phyloP scores from a whole-genome alignment of 2,888 invertebrate genomes.

The Noctua janthe region DNA sequence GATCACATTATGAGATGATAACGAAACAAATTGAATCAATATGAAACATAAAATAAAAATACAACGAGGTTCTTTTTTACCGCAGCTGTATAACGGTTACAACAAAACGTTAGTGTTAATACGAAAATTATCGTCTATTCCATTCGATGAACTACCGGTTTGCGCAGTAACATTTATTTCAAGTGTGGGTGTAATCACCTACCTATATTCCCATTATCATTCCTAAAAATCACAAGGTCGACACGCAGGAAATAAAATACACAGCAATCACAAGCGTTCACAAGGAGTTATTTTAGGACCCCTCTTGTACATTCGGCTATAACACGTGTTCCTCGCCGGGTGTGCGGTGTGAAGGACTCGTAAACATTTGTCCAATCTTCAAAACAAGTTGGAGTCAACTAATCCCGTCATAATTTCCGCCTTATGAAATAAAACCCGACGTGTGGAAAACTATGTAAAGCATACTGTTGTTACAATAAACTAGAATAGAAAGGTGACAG shows the following conservation, averaged over 20 bases:
- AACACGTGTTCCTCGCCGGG: slow-evolving; percentile 63
- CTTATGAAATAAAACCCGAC: slow-evolving; percentile 46
- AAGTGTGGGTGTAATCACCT: slow-evolving; percentile 31
- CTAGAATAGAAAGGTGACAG: slow-evolving; percentile 70
- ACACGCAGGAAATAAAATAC: slow-evolving; percentile 52
- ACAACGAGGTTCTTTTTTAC: background rate
- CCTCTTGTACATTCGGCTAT: slow-evolving; percentile 55
- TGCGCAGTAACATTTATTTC: slow-evolving; percentile 14
- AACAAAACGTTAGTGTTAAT: slow-evolving; percentile 15
- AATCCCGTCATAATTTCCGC: slow-evolving; percentile 59
- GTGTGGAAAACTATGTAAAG: slow-evolving; percentile 36
- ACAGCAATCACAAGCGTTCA: slow-evolving; percentile 52
- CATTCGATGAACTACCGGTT: slow-evolving; percentile 22
- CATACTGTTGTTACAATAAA: slow-evolving; percentile 57
- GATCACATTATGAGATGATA: slow-evolving; percentile 24
- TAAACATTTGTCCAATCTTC: slow-evolving; percentile 63
- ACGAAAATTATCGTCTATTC: slow-evolving; percentile 11
- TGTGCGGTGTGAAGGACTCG: slow-evolving; percentile 61
- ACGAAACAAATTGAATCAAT: slow-evolving; percentile 25
- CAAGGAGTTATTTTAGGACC: slow-evolving; percentile 65
- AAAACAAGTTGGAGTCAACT: slow-evolving; percentile 45
- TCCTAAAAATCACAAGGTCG: slow-evolving; percentile 59
- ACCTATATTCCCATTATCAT: slow-evolving; percentile 38
- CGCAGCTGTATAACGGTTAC: slow-evolving; percentile 4
- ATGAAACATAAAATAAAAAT: background rate